Percentiles rank a stretch among this genome's conserved stretches.
These are phyloP conservation scores for Rattus rattus DNA, from an alignment of 2,113 vertebrate genomes.

Conservation along the genomic window DNA sequence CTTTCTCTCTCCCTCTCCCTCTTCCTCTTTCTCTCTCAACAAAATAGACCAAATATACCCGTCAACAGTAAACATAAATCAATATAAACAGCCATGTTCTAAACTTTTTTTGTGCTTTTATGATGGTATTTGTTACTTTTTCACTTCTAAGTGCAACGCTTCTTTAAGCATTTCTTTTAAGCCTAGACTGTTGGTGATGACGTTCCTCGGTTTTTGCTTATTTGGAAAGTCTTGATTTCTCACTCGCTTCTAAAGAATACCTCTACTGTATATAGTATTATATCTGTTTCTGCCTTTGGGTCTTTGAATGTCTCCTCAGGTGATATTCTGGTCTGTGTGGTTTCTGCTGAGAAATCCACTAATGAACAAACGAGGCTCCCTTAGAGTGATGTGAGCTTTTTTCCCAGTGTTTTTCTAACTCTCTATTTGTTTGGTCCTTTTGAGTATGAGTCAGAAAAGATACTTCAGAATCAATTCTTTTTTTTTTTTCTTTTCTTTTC, in stretches of 20 bases:
- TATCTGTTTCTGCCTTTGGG: no score
- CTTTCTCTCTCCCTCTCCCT: no score
- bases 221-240: not conserved
- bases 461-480: no score
- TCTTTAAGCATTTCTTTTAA: not conserved
- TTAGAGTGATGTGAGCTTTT: no score
- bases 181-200: not conserved
- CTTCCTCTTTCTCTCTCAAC: no score
- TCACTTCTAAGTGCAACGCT: not conserved
- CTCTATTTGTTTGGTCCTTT: no score
- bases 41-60: no score
- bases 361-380: no score
- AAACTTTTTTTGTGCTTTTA: not conserved
- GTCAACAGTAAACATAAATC: not conserved
- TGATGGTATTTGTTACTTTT: not conserved
- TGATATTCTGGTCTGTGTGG: not conserved
- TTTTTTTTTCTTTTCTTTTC: no score
- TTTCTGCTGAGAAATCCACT: no score
- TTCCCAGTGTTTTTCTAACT: no score
- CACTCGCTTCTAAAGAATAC: not conserved
- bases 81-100: not conserved
- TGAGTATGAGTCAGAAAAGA: no score
- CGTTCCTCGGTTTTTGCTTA: not conserved
- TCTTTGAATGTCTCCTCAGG: not conserved
- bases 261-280: not conserved